Base-by-base conservation (phyloP, 1,140 invertebrate genomes). In the Drosophila rhopaloa region DNA sequence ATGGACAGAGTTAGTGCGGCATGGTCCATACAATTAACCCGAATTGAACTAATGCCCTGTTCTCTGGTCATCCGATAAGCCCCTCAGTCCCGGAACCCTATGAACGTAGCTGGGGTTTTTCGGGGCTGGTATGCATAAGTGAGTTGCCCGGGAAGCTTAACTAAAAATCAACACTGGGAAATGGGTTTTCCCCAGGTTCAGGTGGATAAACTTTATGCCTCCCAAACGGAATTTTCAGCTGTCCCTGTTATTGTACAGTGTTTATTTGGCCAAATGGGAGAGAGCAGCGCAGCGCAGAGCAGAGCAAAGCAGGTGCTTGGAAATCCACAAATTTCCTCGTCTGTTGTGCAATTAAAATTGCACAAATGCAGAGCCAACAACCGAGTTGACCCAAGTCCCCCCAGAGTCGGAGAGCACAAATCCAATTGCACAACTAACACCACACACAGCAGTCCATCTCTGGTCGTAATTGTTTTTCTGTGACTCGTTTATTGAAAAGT, bases 401-500 rank as follows among this genome's bases (percentile, higher is more conserved):
- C 27, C 24, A 24, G n/a, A 16, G 51, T 24, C 37, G n/a, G 24
- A 46, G 74, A 57, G 46, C 60, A 53, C 56, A 65, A 79, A 84
- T 83, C 63, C 76, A 84, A 71, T 82, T 75, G 74, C 62, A 56
- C 38, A 58, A 50, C 72, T 46, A 62, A 81, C 74, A 55, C 37
- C 44, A 27, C 9, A 10, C 48, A 58, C 46, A 61, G 37, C 50
- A 37, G 46, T 50, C 38, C 14, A 11, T 10, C 58, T 11, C 44
- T 54, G 44, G n/a, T 27, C 66, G 65, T 72, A 84, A 84, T 85
- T 85, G 77, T 85, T 83, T 82, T 85, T 77, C 68, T 47, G 77
- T 72, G 61, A 83, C 76, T 83, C 77, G 81, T 76, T 84, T 84
- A 84, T 84, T 84, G 81, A 85, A 84, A 84, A 84, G 77, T 84